Percentiles rank a stretch among this genome's conserved stretches.
Conservation (phyloP, 2,888 invertebrate genomes). For the Neoaliturus tenellus region DNA sequence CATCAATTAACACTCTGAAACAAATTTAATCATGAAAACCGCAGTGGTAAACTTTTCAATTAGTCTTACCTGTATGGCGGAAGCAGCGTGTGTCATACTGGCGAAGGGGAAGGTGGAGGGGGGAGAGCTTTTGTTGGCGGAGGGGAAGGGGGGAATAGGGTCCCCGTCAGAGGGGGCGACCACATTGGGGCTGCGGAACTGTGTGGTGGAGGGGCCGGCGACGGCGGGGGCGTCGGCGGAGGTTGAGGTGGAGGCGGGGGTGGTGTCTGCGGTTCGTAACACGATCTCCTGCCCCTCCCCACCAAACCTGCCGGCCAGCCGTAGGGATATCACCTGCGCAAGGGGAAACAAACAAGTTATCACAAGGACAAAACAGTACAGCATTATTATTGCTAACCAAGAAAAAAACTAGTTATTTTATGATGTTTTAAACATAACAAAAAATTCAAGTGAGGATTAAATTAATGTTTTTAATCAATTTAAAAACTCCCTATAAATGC, state of each 20-base stretch:
- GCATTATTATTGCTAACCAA: no score
- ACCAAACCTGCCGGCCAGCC: conserved; percentile 79
- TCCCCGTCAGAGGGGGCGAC: conserved; percentile 91
- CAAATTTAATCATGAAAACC: no score
- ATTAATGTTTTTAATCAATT: no score
- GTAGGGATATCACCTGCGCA: conserved; percentile 77
- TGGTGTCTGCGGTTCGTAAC: conserved; percentile 74
- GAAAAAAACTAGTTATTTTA: no score
- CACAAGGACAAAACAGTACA: no score
- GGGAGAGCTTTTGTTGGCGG: conserved; percentile 67
- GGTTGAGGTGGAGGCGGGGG: conserved; percentile 5
- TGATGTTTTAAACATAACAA: no score
- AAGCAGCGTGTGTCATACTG: conserved; percentile 91
- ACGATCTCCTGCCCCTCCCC: conserved; percentile 84
- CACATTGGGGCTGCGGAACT: conserved; percentile 83
- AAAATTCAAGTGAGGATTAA: no score
- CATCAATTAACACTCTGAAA: no score
- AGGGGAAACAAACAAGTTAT: no score
- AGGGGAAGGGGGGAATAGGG: conserved; percentile 73
- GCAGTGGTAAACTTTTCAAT: no score
- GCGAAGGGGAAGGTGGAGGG: conserved; percentile 83
- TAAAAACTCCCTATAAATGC: no score
- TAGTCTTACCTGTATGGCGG: conserved; percentile 77
- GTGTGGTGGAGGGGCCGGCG: conserved; percentile 66
- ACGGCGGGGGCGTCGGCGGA: conserved; percentile 55